phyloP scores from a whole-genome alignment of 2,113 vertebrate genomes.

The Petrocephalus zakoni region DNA sequence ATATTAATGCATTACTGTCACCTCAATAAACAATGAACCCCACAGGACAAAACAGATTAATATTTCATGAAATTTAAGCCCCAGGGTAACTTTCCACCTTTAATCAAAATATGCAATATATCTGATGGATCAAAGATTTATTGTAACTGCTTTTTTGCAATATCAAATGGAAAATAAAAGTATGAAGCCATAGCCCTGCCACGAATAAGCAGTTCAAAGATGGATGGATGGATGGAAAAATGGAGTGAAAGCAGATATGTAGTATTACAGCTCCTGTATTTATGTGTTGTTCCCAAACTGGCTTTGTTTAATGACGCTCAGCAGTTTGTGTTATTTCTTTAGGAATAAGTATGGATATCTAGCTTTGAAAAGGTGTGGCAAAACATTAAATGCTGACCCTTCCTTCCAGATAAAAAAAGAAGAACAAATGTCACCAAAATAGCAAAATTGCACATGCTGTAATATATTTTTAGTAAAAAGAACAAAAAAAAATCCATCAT shows the following conservation, averaged over 20 bases:
- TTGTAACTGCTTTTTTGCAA: neutral
- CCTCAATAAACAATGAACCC: neutral
- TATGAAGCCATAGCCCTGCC: neutral
- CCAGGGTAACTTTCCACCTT: neutral
- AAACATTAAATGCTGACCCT: neutral
- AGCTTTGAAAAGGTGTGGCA: neutral
- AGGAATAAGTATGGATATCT: neutral
- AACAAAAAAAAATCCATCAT: neutral
- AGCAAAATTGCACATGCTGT: neutral
- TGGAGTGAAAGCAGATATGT: neutral
- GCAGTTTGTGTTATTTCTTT: neutral
- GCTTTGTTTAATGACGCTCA: neutral
- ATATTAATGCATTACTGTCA: neutral
- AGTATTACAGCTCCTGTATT: neutral
- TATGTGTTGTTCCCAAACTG: neutral
- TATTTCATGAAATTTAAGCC: neutral
- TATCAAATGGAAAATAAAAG: conserved; percentile 1
- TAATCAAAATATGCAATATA: neutral
- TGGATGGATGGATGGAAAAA: neutral
- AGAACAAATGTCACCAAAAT: neutral
- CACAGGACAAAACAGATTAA: neutral
- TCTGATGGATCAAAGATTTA: conserved; percentile 1
- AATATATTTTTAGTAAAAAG: neutral
- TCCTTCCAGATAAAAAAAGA: neutral
- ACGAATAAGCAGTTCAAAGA: neutral